Conservation (phyloP, 2,888 invertebrate species). For the Amblyjoppa fuscipennis region DNA sequence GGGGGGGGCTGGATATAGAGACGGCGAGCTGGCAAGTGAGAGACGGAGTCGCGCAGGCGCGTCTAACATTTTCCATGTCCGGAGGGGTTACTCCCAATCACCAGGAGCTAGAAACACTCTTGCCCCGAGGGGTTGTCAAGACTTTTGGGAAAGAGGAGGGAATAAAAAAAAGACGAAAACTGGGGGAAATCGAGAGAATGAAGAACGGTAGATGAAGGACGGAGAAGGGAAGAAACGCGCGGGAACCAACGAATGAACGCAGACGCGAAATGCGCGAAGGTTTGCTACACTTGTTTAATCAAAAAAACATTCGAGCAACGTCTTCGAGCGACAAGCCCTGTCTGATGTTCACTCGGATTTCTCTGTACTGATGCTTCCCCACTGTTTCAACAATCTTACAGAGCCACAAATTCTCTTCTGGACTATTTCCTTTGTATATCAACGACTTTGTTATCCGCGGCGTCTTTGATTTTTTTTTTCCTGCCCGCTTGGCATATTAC, state of each 20-base stretch:
- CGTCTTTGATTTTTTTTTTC: constrained; percentile 59
- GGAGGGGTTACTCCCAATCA: constrained; percentile 85
- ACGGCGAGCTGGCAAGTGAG: constrained; percentile 22
- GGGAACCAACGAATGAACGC: constrained; percentile 30
- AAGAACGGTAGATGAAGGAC: constrained; percentile 11
- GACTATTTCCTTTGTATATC: constrained; percentile 51
- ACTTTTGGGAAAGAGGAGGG: constrained; percentile 70
- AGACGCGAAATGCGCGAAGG: constrained; percentile 38
- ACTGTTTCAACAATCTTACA: constrained; percentile 56
- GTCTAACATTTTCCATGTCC: constrained; percentile 77
- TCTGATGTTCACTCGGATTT: constrained; percentile 57
- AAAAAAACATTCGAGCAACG: constrained; percentile 22
- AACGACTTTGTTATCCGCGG: constrained; percentile 52
- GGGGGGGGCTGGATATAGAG: constrained; percentile 58
- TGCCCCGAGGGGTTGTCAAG: constrained; percentile 76
- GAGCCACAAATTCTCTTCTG: constrained; percentile 44
- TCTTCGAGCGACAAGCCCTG: constrained; percentile 6
- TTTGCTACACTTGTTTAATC: constrained; percentile 53
- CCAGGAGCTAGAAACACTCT: constrained; percentile 83
- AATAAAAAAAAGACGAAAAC: constrained; percentile 63
- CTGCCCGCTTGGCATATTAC: constrained; percentile 31
- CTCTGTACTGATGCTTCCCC: constrained; percentile 54
- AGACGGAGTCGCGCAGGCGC: constrained; percentile 79
- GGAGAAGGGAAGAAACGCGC: constrained; percentile 35
- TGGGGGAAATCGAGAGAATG: constrained; percentile 6